Evolutionary conservation across 2,888 invertebrate species (phyloP).

Genomic region (Coenonympha glycerion): DNA sequence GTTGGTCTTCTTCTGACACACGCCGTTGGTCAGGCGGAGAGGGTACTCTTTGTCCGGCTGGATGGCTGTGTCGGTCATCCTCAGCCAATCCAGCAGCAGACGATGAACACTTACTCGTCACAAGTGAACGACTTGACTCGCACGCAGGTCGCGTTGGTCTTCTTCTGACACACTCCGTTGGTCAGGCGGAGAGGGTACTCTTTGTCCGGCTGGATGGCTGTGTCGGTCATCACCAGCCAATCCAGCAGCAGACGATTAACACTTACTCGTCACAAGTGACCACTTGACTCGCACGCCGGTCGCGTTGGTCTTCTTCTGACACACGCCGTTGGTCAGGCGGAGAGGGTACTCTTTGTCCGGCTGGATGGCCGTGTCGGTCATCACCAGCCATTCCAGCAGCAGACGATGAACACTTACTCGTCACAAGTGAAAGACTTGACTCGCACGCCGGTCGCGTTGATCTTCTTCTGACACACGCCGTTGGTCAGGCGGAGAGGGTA

Average conservation of each 20-base stretch:
- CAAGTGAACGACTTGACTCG: constrained; percentile 77
- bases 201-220: constrained; percentile 72
- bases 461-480: constrained; percentile 61
- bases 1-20: constrained; percentile 59
- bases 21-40: constrained; percentile 63
- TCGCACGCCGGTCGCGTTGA: constrained; percentile 62
- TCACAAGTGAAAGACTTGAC: constrained; percentile 78
- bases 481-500: constrained; percentile 78
- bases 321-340: constrained; percentile 60
- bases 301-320: constrained; percentile 58
- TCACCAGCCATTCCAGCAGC: constrained; percentile 83
- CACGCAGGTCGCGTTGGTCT: constrained; percentile 62
- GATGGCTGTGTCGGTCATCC: constrained; percentile 68
- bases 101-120: constrained; percentile 78
- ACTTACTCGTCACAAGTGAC: constrained; percentile 82
- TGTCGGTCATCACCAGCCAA: constrained; percentile 79
- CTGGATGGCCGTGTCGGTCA: constrained; percentile 73
- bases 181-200: constrained; percentile 79
- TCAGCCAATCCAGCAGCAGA: constrained; percentile 82
- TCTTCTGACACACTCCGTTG: constrained; percentile 60
- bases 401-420: constrained; percentile 76
- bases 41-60: constrained; percentile 79
- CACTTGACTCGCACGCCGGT: constrained; percentile 67
- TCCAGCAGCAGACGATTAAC: constrained; percentile 74
- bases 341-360: constrained; percentile 79